Base-by-base conservation (phyloP, 1,140 invertebrate genomes). In the Megalopta genalis region DNA sequence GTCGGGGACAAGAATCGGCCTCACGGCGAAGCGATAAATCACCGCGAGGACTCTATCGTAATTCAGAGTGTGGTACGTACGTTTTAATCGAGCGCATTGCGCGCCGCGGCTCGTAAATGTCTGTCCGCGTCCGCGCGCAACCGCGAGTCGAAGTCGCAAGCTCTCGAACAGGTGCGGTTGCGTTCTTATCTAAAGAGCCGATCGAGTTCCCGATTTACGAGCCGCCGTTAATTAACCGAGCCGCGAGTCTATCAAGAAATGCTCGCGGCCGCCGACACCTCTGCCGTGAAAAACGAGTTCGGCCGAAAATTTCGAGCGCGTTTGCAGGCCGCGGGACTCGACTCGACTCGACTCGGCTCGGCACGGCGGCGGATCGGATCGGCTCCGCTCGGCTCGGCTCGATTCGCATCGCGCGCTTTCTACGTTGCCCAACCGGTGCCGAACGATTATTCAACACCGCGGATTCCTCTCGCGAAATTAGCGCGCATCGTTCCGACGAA, bases 11-110 rank as follows among this genome's bases (percentile, higher is more conserved):
- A 46, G 64, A 12, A 8, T 39, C 21, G 18, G 16, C 4, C 10
- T 46, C 64, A 18, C 39, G 21, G 4, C 0, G 63, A n/a, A 21
- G 3, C 21, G 63, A 42, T 75, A 75, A 75, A 75, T 75, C 52
- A 32, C 1, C 49, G 54, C 21, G 54, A n/a, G 37, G 10, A 46
- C 49, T 39, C 63, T 23, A n/a, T 18, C 49, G 25, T 52, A 75
- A 66, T 27, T 64, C 14, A 76, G 16, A 16, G 6, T n/a, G n/a
- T n/a, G n/a, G n/a, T n/a, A n/a, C n/a, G 63, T 42, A 59, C 64
- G 12, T 68, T 57, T 76, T 57, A 76, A 76, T 76, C 73, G 37
- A 59, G 49, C 7, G 6, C 42, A 68, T 57, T n/a, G 64, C 64
- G 12, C 39, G 12, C 64, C n/a, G 37, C 27, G 18, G 37, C 37